A percentile compares a stretch with the other conserved stretches of the same genome.
Conservation (phyloP, 2,113 vertebrate genomes). For the Elaphurus davidianus region DNA sequence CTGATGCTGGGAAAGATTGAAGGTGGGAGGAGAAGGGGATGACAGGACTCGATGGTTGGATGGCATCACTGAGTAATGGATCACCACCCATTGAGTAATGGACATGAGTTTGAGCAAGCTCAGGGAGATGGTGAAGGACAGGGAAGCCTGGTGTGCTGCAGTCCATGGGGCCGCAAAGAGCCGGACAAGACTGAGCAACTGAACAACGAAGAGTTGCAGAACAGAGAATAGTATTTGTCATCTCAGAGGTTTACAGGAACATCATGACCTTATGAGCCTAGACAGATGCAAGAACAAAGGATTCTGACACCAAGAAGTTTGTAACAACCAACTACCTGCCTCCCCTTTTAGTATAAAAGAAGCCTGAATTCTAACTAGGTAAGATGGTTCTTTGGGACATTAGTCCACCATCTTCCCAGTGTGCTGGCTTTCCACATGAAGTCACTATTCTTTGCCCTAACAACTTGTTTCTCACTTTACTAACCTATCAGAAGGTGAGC, state of each 20-base stretch:
- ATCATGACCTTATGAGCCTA: not conserved
- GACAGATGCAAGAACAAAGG: not conserved
- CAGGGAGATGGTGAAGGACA: not conserved
- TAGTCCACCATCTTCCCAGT: not conserved
- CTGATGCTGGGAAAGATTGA: not conserved
- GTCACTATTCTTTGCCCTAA: not conserved
- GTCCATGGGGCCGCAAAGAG: not conserved
- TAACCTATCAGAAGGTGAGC: not conserved
- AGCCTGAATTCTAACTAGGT: not conserved
- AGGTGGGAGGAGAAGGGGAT: not conserved
- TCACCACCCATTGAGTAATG: not conserved
- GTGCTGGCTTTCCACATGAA: not conserved
- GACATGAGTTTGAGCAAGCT: not conserved
- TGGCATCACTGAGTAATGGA: not conserved
- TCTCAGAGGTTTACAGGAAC: not conserved
- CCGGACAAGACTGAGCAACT: not conserved
- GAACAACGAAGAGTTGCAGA: not conserved
- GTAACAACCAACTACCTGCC: not conserved
- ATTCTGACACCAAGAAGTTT: not conserved
- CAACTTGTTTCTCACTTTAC: not conserved
- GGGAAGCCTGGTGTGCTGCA: not conserved
- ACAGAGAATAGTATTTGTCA: not conserved
- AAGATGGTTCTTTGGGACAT: not conserved
- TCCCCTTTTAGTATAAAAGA: not conserved
- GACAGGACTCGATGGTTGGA: not conserved